These are phyloP conservation scores for Alloplasta piceator DNA, from an alignment of 2,888 invertebrate species.

Conservation along the genomic window DNA sequence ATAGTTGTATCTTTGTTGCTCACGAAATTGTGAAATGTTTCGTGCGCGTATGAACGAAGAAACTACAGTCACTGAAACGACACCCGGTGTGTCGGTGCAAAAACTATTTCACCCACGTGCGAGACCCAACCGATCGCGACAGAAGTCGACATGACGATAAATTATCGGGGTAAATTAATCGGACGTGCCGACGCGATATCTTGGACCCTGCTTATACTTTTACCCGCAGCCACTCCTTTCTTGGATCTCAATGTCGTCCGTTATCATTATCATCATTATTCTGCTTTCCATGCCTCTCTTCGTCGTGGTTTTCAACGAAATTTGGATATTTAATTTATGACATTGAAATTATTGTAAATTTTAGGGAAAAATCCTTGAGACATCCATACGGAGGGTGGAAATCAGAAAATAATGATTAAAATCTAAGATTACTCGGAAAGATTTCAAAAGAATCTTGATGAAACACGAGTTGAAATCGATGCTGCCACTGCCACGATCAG, in stretches of 20 bases:
- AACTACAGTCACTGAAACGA: neutral
- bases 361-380: too few species aligned
- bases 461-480: too few species aligned
- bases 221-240: constrained; percentile 31
- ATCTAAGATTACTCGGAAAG: too few species aligned
- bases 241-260: constrained; percentile 1
- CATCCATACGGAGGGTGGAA: too few species aligned
- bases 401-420: too few species aligned
- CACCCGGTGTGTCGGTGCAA: neutral
- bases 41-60: neutral
- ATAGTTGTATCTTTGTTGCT: too few species aligned
- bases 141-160: constrained; percentile 32
- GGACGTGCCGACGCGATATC: constrained; percentile 42
- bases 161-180: constrained; percentile 53
- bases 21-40: too few species aligned
- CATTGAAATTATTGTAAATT: too few species aligned
- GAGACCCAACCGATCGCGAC: constrained; percentile 17
- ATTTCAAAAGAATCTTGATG: too few species aligned
- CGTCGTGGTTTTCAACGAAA: neutral
- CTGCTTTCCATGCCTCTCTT: neutral
- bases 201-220: constrained; percentile 16
- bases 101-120: constrained; percentile 39
- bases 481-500: neutral
- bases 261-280: constrained; percentile 12
- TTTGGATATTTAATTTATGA: too few species aligned